Evolutionary conservation across 1,140 invertebrate genomes (phyloP), one percentile per base, ranked within the genome.

Genomic region (Zaprionus camerounensis): DNA sequence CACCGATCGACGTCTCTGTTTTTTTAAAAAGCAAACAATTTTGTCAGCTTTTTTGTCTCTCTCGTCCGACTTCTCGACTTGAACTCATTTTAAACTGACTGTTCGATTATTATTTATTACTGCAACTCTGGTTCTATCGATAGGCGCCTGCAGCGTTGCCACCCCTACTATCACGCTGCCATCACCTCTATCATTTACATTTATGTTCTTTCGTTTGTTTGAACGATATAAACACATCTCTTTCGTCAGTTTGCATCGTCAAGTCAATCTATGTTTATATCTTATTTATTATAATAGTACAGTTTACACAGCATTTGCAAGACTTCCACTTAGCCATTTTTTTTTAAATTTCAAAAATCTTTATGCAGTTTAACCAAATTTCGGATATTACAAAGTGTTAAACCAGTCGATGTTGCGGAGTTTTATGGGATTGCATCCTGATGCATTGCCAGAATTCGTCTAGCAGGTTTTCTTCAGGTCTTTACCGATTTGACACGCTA

Each of bases 361-460:
- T 51, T 51, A 51, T 11, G 20, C 46, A 24, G 46, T 51, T 24
- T 24, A 22, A 12, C 11, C 2, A 22, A 51, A 22, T 51, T 51
- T 51, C 46, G 46, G 20, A 11, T 22, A 51, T 51, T 51, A 13
- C 9, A 51, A 51, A 22, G 46, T 51, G 17, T 51, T 58, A 38
- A 58, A 49, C 74, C 46, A 46, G 74, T 64, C 74, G 74, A 72
- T 44, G 68, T 36, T 22, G 12, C 20, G 59, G 59, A 22, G 56
- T 63, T 63, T 57, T 69, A 72, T 81, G 81, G 85, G 84, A 84
- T 84, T 87, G 78, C 78, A 81, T 72, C 69, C 62, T 72, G 70
- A 83, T 77, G 84, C 80, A 81, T 84, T 68, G 75, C 74, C 71
- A 78, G 81, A 80, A 85, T 81, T 88, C 77, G 80, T 49, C 57